Conservation (phyloP, 2,113 vertebrate genomes). For the Pelusios castaneus region DNA sequence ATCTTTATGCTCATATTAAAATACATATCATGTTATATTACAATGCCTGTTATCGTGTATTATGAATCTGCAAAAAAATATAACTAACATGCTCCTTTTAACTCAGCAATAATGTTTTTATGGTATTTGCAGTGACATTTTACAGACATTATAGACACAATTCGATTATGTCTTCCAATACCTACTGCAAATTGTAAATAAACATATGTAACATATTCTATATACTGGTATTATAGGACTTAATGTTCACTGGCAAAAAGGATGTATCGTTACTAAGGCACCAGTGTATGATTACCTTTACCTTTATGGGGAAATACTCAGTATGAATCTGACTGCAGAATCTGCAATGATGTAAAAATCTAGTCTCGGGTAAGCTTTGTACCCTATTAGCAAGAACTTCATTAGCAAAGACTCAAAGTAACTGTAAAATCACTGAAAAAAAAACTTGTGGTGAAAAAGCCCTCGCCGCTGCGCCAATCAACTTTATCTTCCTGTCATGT, state of each 20-base stretch:
- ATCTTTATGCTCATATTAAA: not conserved
- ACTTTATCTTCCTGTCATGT: slow-evolving; percentile 17
- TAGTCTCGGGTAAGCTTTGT: slow-evolving; percentile 45
- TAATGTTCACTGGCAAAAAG: slow-evolving; percentile 10
- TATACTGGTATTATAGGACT: slow-evolving; percentile 13
- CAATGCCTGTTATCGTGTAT: slow-evolving; percentile 5
- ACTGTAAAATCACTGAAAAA: slow-evolving; percentile 45
- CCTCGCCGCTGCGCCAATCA: not conserved
- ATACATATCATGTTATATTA: slow-evolving; percentile 2
- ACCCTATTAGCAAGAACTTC: slow-evolving; percentile 31
- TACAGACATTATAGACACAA: slow-evolving; percentile 53
- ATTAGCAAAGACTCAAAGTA: slow-evolving; percentile 61
- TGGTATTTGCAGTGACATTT: slow-evolving; percentile 41
- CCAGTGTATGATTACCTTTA: not conserved
- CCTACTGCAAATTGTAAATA: slow-evolving; percentile 27
- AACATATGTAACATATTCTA: not conserved
- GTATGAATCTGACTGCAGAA: slow-evolving; percentile 48
- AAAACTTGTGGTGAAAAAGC: not conserved
- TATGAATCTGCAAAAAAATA: slow-evolving; percentile 27
- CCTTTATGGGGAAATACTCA: slow-evolving; percentile 28
- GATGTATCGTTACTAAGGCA: slow-evolving; percentile 6
- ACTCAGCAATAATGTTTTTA: slow-evolving; percentile 43
- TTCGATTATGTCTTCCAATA: slow-evolving; percentile 57
- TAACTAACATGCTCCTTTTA: slow-evolving; percentile 19
- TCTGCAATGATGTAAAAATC: slow-evolving; percentile 28